Conservation (phyloP, 35 echinoderm and acorn worm species). For the Heliocidaris tuberculata region DNA sequence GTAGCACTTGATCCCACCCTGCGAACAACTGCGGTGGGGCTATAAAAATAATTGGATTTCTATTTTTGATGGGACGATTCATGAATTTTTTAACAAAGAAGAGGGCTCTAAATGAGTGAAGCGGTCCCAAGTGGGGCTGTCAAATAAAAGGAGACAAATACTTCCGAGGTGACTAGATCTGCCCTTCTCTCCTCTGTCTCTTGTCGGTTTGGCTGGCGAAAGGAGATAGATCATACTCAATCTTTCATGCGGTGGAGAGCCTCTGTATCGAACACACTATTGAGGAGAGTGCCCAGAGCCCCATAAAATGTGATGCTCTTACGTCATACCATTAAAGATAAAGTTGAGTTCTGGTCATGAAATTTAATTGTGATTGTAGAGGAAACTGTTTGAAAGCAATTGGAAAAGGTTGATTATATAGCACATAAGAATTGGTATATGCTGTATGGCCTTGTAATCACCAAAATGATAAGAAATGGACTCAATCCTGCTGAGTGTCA, state of each 20-base stretch:
- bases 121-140: neutral
- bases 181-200: neutral
- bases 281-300: neutral
- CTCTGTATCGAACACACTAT: neutral
- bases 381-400: too few relatives aligned
- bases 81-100: conserved; percentile 24
- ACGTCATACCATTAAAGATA: neutral
- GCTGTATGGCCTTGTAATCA: too few relatives aligned
- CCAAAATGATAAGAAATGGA: too few relatives aligned
- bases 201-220: neutral
- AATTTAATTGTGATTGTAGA: too few relatives aligned
- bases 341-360: too few relatives aligned
- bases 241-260: neutral
- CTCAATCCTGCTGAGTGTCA: too few relatives aligned
- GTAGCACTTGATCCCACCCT: neutral
- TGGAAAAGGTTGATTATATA: too few relatives aligned
- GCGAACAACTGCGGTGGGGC: neutral
- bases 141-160: neutral
- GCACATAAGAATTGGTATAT: too few relatives aligned
- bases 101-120: neutral
- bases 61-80: conserved; percentile 41
- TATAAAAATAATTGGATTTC: conserved; percentile 52
- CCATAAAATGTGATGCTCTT: neutral
- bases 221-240: neutral
- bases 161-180: neutral